These are phyloP conservation scores for Sebastes minor DNA, from an alignment of 2,797 vertebrate genomes.

Conservation along the genomic window DNA sequence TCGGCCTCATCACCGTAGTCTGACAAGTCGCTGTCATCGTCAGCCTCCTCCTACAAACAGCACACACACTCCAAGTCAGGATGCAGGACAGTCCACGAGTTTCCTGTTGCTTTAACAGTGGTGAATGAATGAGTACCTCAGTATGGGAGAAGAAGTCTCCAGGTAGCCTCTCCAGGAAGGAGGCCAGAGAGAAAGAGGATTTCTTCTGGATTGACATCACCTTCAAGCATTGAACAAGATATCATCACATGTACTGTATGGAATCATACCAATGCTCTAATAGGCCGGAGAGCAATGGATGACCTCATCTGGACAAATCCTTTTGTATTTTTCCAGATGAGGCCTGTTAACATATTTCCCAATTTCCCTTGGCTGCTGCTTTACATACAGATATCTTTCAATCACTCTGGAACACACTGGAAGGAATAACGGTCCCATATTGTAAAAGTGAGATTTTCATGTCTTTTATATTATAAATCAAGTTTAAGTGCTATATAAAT, in stretches of 20 bases:
- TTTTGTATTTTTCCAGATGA: no score
- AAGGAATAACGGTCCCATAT: no score
- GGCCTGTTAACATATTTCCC: not conserved
- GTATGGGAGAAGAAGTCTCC: constrained; percentile 97
- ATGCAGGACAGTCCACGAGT: not conserved
- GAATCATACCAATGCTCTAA: not conserved
- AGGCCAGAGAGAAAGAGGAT: constrained; percentile 92
- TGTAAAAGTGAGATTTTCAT: no score
- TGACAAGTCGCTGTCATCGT: constrained; percentile 95
- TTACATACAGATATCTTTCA: not conserved
- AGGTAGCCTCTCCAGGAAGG: constrained; percentile 95
- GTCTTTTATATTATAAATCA: no score
- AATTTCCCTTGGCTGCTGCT: not conserved
- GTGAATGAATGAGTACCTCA: constrained; percentile 82
- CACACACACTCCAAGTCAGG: not conserved
- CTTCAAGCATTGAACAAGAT: constrained; percentile 72
- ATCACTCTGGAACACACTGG: not conserved
- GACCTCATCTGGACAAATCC: not conserved
- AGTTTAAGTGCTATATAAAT: no score
- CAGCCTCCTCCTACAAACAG: constrained; percentile 87
- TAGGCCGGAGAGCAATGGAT: not conserved
- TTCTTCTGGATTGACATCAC: constrained; percentile 96
- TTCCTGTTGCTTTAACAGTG: not conserved
- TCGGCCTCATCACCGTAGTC: constrained; percentile 94
- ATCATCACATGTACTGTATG: not conserved